A percentile compares a stretch with the other conserved stretches of the same genome.
phyloP scores from a whole-genome alignment of 2,113 vertebrate species.

The Hypanus sabinus region DNA sequence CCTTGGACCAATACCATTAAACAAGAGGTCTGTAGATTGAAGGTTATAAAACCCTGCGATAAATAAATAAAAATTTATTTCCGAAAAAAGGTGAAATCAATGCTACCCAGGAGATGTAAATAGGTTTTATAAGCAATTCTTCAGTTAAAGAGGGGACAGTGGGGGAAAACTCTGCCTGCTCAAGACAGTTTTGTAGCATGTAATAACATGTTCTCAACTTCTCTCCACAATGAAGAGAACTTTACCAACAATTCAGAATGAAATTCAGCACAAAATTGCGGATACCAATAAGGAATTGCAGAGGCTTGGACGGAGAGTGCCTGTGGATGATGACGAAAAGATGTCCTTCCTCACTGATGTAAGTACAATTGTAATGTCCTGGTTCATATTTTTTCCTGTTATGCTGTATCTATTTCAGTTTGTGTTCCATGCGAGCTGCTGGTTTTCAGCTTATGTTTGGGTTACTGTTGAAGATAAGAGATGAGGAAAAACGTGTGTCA shows the following conservation, averaged over 20 bases:
- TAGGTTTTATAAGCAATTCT: neutral
- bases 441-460: no score
- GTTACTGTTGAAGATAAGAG: no score
- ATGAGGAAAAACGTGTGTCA: no score
- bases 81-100: neutral
- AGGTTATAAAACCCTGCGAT: no score
- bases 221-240: conserved; percentile 49
- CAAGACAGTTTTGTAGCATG: no score
- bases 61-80: no score
- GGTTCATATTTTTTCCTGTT: no score
- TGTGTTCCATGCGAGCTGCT: no score
- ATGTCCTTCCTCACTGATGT: conserved; percentile 51
- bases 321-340: conserved; percentile 42
- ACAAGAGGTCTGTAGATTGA: no score
- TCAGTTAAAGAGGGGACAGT: neutral
- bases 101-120: neutral
- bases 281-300: conserved; percentile 43
- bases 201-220: neutral
- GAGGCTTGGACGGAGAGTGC: conserved; percentile 37
- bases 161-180: neutral
- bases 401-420: no score
- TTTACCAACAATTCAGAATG: conserved; percentile 50
- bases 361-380: conserved; percentile 40
- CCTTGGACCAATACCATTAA: no score
- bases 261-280: conserved; percentile 46